Evolutionary conservation across 2,797 vertebrate species (phyloP).

Genomic region (Benthosema pterotum): DNA sequence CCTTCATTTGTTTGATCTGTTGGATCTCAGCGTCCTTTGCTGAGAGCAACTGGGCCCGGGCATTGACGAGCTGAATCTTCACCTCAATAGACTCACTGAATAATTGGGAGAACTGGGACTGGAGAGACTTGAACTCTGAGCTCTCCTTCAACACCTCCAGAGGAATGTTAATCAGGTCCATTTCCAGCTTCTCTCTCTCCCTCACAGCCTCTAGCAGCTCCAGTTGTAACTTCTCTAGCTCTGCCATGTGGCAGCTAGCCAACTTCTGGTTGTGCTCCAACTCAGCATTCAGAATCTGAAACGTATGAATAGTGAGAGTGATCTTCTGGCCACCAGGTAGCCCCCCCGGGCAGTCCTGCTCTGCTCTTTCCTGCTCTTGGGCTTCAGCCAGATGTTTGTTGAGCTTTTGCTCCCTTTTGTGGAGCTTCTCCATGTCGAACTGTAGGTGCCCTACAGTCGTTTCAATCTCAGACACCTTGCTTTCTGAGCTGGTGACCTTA

Average conservation of each 20-base stretch:
- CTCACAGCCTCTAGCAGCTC: constrained; percentile 91
- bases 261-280: constrained; percentile 93
- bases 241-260: constrained; percentile 93
- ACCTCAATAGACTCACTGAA: constrained; percentile 96
- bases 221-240: constrained; percentile 90
- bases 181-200: constrained; percentile 91
- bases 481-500: constrained; percentile 92
- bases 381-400: constrained; percentile 93
- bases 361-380: constrained; percentile 93
- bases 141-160: constrained; percentile 95
- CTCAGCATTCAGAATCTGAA: constrained; percentile 93
- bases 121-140: constrained; percentile 91
- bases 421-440: constrained; percentile 96
- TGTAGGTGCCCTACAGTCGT: constrained; percentile 92
- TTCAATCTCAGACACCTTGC: constrained; percentile 95
- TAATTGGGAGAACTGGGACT: constrained; percentile 94
- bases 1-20: constrained; percentile 98
- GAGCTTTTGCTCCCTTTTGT: constrained; percentile 92
- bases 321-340: constrained; percentile 91
- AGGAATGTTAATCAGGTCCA: constrained; percentile 90
- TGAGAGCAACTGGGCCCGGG: constrained; percentile 88
- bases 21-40: constrained; percentile 93
- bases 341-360: constrained; percentile 89
- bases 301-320: constrained; percentile 96
- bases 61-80: constrained; percentile 95